phyloP scores from a whole-genome alignment of 1,140 invertebrate genomes.

The Globodera ellingtonae region DNA sequence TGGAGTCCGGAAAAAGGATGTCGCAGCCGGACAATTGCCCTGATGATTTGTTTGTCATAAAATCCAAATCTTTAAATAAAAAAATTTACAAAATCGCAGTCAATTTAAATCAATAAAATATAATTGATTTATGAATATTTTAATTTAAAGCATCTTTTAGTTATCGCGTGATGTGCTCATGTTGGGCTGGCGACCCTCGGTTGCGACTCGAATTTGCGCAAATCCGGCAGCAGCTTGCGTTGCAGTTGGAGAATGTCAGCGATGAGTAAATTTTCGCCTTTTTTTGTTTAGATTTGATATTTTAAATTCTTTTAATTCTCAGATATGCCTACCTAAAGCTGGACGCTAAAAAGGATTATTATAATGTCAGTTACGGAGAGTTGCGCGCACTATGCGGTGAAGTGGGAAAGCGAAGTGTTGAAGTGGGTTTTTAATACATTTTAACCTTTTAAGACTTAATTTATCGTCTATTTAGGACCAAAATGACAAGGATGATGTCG shows the following conservation, averaged over 20 bases:
- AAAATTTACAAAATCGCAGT: neutral
- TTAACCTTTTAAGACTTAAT: too few relatives aligned
- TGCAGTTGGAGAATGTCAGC: constrained; percentile 60
- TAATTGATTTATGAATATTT: neutral
- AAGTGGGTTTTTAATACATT: neutral
- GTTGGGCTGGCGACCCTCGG: constrained; percentile 54
- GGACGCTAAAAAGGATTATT: constrained; percentile 61
- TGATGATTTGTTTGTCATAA: constrained; percentile 66
- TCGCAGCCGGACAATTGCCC: constrained; percentile 68
- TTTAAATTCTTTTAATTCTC: too few relatives aligned
- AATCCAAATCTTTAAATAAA: neutral
- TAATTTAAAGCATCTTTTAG: constrained; percentile 37
- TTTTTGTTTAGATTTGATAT: neutral
- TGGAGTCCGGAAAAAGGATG: constrained; percentile 67
- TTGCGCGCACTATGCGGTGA: constrained; percentile 18
- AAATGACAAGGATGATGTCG: too few relatives aligned
- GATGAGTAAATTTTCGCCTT: constrained; percentile 52
- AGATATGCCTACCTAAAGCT: constrained; percentile 58
- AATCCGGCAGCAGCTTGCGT: constrained; percentile 58
- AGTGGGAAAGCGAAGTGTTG: neutral
- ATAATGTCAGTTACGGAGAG: constrained; percentile 57
- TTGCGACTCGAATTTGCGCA: constrained; percentile 50
- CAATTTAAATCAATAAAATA: neutral
- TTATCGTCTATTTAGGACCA: too few relatives aligned
- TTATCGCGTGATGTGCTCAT: constrained; percentile 60